Evolutionary conservation across 2,113 vertebrate genomes (phyloP), one percentile per base, ranked within the genome.

Genomic region (Natator depressus): DNA sequence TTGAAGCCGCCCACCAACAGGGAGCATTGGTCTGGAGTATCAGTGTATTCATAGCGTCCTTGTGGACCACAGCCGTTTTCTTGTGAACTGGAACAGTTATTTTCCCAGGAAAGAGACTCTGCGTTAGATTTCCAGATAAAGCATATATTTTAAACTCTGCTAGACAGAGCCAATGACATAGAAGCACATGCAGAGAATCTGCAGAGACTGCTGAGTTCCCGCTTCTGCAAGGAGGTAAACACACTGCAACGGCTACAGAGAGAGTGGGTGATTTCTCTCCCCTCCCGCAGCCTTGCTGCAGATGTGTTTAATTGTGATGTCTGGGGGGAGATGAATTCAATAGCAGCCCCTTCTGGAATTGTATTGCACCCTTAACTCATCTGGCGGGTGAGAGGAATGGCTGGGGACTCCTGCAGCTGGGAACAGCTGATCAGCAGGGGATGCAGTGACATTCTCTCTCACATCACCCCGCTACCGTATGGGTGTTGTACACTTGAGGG

Each of bases 31-130:
- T 24, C 75, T 65, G 3, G 1, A 42, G 84, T 85, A 25, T 82
- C 13, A 0, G n/a, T 2, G 53, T 25, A 13, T 38, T 38, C 20
- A 9, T 38, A n/a, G n/a, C 42, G 72, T 42, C 59, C 89, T 46
- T 79, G 80, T 42, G 89, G 49, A 62, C 29, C 79, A 47, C 90
- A 50, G 84, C 29, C 46, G 84, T 55, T 89, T 75, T 72, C 80
- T 47, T 82, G 87, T 46, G 87, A 82, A 82, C 46, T 47, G n/a
- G 57, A n/a, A 57, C 69, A 24, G 69, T 50, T 9, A 54, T 79
- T 57, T 84, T 90, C 89, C 89, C 82, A 84, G 89, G 82, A 90
- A 75, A 76, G 46, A 81, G 83, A 42, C 35, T 38, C 10, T 25
- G 38, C 24, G 8, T 20, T n/a, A 20, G 11, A 20, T n/a, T 35